These are phyloP conservation scores for Watsonalla binaria DNA, from an alignment of 2,888 invertebrate species.

Conservation along the genomic window DNA sequence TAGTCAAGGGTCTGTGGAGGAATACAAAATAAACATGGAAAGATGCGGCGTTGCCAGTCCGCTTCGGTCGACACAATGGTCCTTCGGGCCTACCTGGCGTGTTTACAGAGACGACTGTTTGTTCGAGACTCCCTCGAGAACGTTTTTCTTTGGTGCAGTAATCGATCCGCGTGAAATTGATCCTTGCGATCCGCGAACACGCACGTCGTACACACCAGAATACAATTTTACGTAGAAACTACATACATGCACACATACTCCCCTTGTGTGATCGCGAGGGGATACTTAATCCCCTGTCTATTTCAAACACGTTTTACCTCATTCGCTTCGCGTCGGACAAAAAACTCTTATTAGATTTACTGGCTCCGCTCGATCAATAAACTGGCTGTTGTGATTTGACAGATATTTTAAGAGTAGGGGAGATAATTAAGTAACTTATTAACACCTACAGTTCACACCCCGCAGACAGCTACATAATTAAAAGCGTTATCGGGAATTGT, in stretches of 20 bases:
- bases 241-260: conserved; percentile 16
- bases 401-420: conserved; percentile 31
- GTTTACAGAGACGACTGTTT: conserved; percentile 44
- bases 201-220: conserved; percentile 33
- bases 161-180: conserved; percentile 68
- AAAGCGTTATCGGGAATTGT: not conserved
- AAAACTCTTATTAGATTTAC: conserved; percentile 74
- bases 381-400: conserved; percentile 58
- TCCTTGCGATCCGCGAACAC: conserved; percentile 62
- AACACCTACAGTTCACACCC: not conserved
- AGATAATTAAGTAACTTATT: conserved; percentile 26
- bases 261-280: conserved; percentile 52
- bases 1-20: conserved; percentile 15
- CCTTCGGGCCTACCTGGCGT: conserved; percentile 14
- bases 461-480: not conserved
- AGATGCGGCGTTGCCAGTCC: conserved; percentile 61
- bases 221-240: conserved; percentile 11
- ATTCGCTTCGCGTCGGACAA: conserved; percentile 72
- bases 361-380: conserved; percentile 59
- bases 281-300: conserved; percentile 77
- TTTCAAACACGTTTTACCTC: conserved; percentile 78
- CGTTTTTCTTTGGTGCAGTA: conserved; percentile 44
- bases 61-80: conserved; percentile 11
- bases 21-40: conserved; percentile 33
- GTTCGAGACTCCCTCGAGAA: conserved; percentile 24